Base-by-base conservation (phyloP, 2,888 invertebrate species). In the Ryuthela nishihirai region DNA sequence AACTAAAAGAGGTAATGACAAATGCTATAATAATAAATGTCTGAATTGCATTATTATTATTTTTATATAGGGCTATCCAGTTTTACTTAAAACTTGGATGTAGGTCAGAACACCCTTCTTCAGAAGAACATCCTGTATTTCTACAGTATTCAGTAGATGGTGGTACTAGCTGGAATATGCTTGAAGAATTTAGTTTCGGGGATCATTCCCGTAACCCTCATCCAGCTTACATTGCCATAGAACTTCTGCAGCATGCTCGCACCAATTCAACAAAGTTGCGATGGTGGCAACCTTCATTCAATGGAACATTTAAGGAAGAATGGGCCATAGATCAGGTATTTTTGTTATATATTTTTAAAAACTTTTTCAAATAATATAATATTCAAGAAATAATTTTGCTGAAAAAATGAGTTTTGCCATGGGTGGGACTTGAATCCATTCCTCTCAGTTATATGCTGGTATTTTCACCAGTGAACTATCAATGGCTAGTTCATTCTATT, bases 301-400 rank as follows among this genome's bases (percentile, higher is more conserved):
- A 70, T 65, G 74, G 74, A 9, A 67, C 56, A 4, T 72, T 69
- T 55, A 45, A 63, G 21, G 71, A 71, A 32, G 69, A 70, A 43
- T 76, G 76, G 76, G 75, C 75, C 3, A 68, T 76, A 17, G 76
- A 76, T 64, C 73, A 75, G 71, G 75, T 76, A 54, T n/a, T n/a
- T n/a, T n/a, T n/a, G n/a, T n/a, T n/a, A n/a, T n/a, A n/a, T n/a
- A n/a, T n/a, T n/a, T n/a, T n/a, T n/a, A n/a, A n/a, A n/a, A n/a
- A n/a, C n/a, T n/a, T n/a, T n/a, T n/a, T n/a, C n/a, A n/a, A n/a
- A n/a, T n/a, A n/a, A n/a, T n/a, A n/a, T n/a, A n/a, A n/a, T n/a
- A n/a, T n/a, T n/a, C n/a, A n/a, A n/a, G n/a, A n/a, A n/a, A n/a
- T n/a, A n/a, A n/a, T n/a, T n/a, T n/a, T n/a, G n/a, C n/a, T n/a